phyloP scores from a whole-genome alignment of 2,113 vertebrate genomes.

The Rynchops niger region DNA sequence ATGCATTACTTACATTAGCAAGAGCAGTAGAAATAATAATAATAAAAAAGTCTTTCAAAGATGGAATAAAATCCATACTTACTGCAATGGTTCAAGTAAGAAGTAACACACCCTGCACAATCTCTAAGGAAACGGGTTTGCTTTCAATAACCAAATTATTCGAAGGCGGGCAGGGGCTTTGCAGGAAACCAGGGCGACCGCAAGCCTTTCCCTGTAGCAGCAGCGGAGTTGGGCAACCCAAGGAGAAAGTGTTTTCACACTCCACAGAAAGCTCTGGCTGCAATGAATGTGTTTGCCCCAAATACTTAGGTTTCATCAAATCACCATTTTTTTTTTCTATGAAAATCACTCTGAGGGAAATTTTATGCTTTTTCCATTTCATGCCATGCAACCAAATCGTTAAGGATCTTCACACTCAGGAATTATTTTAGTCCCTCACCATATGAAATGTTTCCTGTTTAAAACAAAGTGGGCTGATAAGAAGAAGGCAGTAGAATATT shows the following conservation, averaged over 20 bases:
- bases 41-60: background rate
- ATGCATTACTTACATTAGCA: background rate
- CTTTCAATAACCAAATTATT: background rate
- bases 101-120: background rate
- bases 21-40: background rate
- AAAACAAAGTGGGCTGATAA: constrained; percentile 42
- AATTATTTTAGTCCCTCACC: constrained; percentile 49
- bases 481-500: constrained; percentile 7
- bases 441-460: constrained; percentile 60
- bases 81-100: background rate
- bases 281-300: background rate
- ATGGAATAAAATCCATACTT: background rate
- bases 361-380: constrained; percentile 22
- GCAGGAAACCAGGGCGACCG: background rate
- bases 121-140: background rate
- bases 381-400: background rate
- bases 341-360: constrained; percentile 16
- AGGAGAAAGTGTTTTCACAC: constrained; percentile 21
- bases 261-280: background rate
- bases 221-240: background rate
- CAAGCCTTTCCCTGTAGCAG: background rate
- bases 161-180: background rate
- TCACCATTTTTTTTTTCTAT: background rate
- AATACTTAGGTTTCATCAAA: background rate
- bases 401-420: constrained; percentile 44